Conservation (phyloP, 2,113 vertebrate genomes). For the Pygoscelis adeliae region DNA sequence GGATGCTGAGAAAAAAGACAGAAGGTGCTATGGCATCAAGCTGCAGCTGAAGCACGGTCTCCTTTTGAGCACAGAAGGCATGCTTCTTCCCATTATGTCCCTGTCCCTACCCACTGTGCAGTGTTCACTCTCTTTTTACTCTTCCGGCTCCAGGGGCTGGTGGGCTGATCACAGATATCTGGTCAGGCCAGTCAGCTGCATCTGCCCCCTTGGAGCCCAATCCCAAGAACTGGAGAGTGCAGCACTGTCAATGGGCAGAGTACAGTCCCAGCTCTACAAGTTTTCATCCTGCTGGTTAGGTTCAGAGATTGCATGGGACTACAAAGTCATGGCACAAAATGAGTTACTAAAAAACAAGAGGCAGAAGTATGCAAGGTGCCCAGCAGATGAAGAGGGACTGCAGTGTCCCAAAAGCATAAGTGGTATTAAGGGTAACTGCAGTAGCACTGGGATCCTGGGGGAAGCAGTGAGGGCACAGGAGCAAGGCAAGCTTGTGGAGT, state of each 20-base stretch:
- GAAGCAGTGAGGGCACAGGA: neutral
- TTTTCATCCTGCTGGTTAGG: neutral
- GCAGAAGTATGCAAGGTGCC: neutral
- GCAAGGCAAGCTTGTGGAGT: neutral
- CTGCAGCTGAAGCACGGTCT: neutral
- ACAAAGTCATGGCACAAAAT: neutral
- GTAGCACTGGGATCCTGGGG: neutral
- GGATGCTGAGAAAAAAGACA: neutral
- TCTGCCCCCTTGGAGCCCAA: neutral
- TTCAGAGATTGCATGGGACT: neutral
- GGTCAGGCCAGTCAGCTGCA: neutral
- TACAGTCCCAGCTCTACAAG: neutral
- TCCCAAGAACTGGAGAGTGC: neutral
- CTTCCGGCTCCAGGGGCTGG: neutral
- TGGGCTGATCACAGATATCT: neutral
- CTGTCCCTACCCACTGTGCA: neutral
- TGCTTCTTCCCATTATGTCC: neutral
- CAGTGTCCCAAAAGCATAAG: neutral
- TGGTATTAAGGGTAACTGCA: neutral
- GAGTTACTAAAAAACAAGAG: neutral
- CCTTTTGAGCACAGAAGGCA: neutral
- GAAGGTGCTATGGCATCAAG: neutral
- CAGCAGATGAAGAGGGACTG: neutral
- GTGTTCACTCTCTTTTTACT: neutral
- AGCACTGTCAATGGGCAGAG: neutral